Evolutionary conservation across 2,888 invertebrate genomes (phyloP).

Genomic region (Xanthorhoe spadicearia): DNA sequence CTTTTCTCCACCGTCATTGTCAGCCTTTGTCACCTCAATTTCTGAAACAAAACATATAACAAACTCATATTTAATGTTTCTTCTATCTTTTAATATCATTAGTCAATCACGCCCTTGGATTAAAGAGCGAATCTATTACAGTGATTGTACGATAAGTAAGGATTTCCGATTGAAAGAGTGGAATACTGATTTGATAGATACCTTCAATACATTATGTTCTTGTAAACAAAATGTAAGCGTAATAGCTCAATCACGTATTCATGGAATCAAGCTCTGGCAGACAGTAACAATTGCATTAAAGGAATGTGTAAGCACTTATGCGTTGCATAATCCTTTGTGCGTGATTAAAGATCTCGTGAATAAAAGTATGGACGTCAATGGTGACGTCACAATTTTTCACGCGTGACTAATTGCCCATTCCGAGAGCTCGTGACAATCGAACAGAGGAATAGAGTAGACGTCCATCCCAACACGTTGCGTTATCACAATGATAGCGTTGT

Average conservation of each 20-base stretch:
- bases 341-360: conserved; percentile 14
- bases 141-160: too few species aligned
- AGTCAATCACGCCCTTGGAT: too few species aligned
- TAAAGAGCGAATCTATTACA: too few species aligned
- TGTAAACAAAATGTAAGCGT: too few species aligned
- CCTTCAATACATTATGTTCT: too few species aligned
- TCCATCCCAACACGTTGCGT: conserved; percentile 34
- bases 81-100: too few species aligned
- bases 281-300: too few species aligned
- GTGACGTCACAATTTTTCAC: conserved; percentile 25
- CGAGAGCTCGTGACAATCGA: conserved; percentile 29
- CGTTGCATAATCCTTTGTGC: conserved; percentile 15
- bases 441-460: conserved; percentile 29
- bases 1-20: conserved; percentile 81
- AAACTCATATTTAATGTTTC: too few species aligned
- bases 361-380: conserved; percentile 19
- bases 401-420: conserved; percentile 35
- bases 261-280: too few species aligned
- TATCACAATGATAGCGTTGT: conserved; percentile 41
- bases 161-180: too few species aligned
- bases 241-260: too few species aligned
- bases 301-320: conserved; percentile 18
- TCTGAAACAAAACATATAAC: conserved; percentile 55
- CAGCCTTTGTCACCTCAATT: conserved; percentile 77
- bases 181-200: too few species aligned